Base-by-base conservation (phyloP, 1,140 invertebrate species). In the Drosophila yakuba region DNA sequence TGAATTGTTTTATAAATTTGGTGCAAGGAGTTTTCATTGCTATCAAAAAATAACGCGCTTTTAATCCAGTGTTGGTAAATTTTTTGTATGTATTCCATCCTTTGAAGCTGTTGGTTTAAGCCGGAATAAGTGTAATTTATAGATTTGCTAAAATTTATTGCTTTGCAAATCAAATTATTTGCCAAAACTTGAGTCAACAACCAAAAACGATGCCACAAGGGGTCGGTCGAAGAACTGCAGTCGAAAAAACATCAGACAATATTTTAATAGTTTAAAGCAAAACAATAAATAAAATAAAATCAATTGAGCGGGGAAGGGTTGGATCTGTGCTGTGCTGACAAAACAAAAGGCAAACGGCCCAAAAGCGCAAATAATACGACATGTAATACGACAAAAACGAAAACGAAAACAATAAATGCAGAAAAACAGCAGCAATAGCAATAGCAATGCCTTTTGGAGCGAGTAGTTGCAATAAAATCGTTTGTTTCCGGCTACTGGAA, bases 221-320 rank as follows among this genome's bases (percentile, higher is more conserved):
- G 79, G 69, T 74, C 63, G 59, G 66, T 15, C 66, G 51, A 69
- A 59, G 50, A 75, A 71, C 63, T 73, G 63, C 61, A 68, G 73
- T 44, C 41, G 12, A 47, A 64, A 85, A 78, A 78, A 80, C 67
- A 75, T 60, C 51, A 57, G 51, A 82, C 75, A 89, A 80, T 90
- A 85, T 91, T 91, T 91, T 91, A 91, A 91, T 91, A 91, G 89
- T 85, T 89, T 85, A 85, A 91, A 78, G 80, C 79, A 83, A 80
- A 90, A 86, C 90, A 81, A 84, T 89, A 91, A 91, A 90, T 91
- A 91, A 83, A 83, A 74, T 60, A 80, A 88, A 91, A 91, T 91
- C 80, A 91, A 91, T 82, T 80, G 75, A 66, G 50, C 48, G 39
- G 39, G 41, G 60, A 69, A 20, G n/a, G 43, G 74, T 52, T 39